phyloP scores from a whole-genome alignment of 2,888 invertebrate genomes.

The Rhimphoctona megacephalus region DNA sequence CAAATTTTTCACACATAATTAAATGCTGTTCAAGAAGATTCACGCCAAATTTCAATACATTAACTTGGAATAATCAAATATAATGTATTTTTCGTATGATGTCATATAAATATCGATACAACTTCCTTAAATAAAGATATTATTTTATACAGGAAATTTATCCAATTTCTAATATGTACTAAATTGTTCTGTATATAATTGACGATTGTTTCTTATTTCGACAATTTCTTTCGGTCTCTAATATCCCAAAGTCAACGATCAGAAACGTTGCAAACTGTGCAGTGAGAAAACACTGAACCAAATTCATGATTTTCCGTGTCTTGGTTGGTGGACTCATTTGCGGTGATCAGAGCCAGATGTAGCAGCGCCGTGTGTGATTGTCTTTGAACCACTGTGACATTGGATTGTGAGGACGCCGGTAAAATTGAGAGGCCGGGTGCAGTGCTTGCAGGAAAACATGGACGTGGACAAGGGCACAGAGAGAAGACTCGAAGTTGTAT shows the following conservation, averaged over 20 bases:
- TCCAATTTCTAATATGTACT: no score
- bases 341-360: constrained; percentile 20
- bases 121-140: no score
- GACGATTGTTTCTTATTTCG: not conserved
- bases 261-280: not conserved
- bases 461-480: constrained; percentile 18
- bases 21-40: no score
- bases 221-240: not conserved
- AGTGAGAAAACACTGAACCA: not conserved
- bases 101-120: no score
- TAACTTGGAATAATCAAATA: no score
- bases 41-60: no score
- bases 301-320: not conserved
- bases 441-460: constrained; percentile 19
- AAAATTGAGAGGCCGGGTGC: constrained; percentile 17
- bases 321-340: constrained; percentile 28
- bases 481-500: constrained; percentile 25
- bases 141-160: no score
- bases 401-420: not conserved
- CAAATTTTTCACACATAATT: no score
- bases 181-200: not conserved
- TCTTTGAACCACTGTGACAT: constrained; percentile 20
- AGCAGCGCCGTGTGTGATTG: constrained; percentile 13
- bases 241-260: not conserved
- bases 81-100: no score